phyloP scores from a whole-genome alignment of 2,797 vertebrate genomes.

The Darevskia mixta region DNA sequence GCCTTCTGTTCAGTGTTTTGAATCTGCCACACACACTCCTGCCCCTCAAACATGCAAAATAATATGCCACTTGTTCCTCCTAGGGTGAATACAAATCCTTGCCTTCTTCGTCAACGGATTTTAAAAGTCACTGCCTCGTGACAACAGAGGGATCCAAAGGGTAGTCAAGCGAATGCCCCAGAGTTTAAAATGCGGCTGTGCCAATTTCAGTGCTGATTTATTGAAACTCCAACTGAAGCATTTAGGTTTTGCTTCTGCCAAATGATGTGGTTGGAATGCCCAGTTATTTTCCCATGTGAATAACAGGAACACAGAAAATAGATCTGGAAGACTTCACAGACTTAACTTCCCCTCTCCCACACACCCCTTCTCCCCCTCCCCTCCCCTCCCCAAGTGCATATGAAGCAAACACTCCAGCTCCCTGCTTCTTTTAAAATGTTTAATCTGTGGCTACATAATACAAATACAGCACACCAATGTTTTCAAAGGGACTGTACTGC shows the following conservation, averaged over 20 bases:
- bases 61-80: constrained; percentile 9
- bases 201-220: constrained; percentile 74
- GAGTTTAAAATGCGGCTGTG: constrained; percentile 69
- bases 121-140: constrained; percentile 54
- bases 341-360: constrained; percentile 25
- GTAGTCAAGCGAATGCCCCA: constrained; percentile 66
- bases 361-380: constrained; percentile 32
- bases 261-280: constrained; percentile 71
- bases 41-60: background rate
- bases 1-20: background rate
- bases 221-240: constrained; percentile 61
- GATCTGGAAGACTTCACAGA: constrained; percentile 48
- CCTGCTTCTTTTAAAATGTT: constrained; percentile 33
- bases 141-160: constrained; percentile 61
- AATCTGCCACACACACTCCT: background rate
- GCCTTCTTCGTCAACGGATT: constrained; percentile 27
- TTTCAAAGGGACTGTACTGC: constrained; percentile 18
- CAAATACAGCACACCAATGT: background rate
- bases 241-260: constrained; percentile 64
- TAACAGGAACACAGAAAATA: constrained; percentile 44
- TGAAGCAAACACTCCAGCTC: background rate
- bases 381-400: constrained; percentile 45
- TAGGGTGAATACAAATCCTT: constrained; percentile 6
- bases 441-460: constrained; percentile 28
- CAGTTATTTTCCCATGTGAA: constrained; percentile 73